A percentile compares a stretch with the other conserved stretches of the same genome.
Evolutionary conservation across 1,140 invertebrate species (phyloP).

Genomic region (Drosophila ironensis): DNA sequence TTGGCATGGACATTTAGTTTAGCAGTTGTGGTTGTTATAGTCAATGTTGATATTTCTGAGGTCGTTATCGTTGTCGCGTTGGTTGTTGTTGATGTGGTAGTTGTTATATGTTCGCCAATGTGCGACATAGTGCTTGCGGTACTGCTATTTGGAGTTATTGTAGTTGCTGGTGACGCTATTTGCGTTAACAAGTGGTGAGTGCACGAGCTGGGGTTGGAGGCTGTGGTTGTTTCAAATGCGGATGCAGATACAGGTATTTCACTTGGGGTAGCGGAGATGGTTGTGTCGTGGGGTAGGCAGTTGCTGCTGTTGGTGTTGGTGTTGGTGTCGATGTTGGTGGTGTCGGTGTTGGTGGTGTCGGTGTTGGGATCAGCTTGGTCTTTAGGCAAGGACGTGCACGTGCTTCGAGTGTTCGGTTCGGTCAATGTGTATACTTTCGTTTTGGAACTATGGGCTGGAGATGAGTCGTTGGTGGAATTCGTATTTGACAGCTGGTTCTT

Average conservation of each 20-base stretch:
- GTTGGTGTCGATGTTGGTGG: slow-evolving; percentile 15
- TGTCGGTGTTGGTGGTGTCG: slow-evolving; percentile 36
- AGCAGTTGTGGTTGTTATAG: slow-evolving; percentile 52
- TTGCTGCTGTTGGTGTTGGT: slow-evolving; percentile 8
- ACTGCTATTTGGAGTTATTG: slow-evolving; percentile 47
- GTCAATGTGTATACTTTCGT: slow-evolving; percentile 25
- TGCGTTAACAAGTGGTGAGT: slow-evolving; percentile 61
- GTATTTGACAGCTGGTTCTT: slow-evolving; percentile 31
- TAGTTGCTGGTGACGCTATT: slow-evolving; percentile 38
- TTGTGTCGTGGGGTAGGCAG: slow-evolving; percentile 11
- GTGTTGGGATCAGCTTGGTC: too few species aligned
- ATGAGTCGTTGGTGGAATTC: slow-evolving; percentile 44
- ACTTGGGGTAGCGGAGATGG: slow-evolving; percentile 16
- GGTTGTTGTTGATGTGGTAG: slow-evolving; percentile 43
- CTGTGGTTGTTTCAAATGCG: slow-evolving; percentile 32
- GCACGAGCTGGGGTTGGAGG: slow-evolving; percentile 57
- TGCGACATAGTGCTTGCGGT: slow-evolving; percentile 47
- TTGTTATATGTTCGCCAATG: slow-evolving; percentile 44
- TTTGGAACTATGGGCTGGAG: slow-evolving; percentile 42
- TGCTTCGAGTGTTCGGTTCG: slow-evolving; percentile 52
- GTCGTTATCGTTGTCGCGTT: slow-evolving; percentile 29
- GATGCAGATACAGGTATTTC: slow-evolving; percentile 11
- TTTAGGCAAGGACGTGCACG: slow-evolving; percentile 58
- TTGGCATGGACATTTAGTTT: slow-evolving; percentile 78
- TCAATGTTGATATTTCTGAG: slow-evolving; percentile 24